Conservation (phyloP, 2,113 vertebrate genomes). For the Blennius ocellaris region DNA sequence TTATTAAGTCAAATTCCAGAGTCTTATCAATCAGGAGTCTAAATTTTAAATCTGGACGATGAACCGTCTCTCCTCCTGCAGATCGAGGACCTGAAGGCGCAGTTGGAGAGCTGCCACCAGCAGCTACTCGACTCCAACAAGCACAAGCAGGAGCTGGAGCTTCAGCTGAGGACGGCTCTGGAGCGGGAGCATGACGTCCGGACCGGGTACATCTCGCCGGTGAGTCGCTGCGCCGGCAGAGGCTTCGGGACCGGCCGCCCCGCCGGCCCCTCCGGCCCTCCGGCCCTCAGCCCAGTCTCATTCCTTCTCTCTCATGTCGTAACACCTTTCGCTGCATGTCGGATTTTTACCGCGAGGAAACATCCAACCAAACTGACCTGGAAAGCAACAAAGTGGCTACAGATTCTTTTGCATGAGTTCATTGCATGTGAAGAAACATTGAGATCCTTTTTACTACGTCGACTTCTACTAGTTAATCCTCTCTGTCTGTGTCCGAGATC, state of each 20-base stretch:
- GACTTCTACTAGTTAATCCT: constrained; percentile 70
- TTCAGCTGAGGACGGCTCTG: constrained; percentile 80
- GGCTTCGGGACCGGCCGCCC: neutral
- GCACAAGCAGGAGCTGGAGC: constrained; percentile 83
- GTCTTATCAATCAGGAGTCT: too few relatives aligned
- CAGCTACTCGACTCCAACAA: constrained; percentile 82
- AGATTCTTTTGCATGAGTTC: constrained; percentile 83
- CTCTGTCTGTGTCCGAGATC: constrained; percentile 53
- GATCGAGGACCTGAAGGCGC: constrained; percentile 84
- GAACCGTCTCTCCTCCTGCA: constrained; percentile 32
- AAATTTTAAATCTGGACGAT: too few relatives aligned
- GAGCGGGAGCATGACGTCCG: constrained; percentile 82
- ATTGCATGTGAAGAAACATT: constrained; percentile 81
- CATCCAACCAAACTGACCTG: constrained; percentile 71
- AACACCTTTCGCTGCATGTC: constrained; percentile 83
- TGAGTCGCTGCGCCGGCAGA: constrained; percentile 65
- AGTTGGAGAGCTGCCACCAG: constrained; percentile 83
- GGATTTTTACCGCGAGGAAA: constrained; percentile 66
- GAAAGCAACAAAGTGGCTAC: constrained; percentile 57
- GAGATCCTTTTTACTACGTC: constrained; percentile 67
- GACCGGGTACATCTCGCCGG: constrained; percentile 85
- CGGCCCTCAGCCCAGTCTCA: constrained; percentile 14
- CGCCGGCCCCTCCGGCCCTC: too few relatives aligned
- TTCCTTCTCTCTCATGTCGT: constrained; percentile 63
- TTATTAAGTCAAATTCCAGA: too few relatives aligned